A percentile compares a stretch with the other conserved stretches of the same genome.
Conservation (phyloP, 2,113 vertebrate species). For the Mirounga angustirostris region DNA sequence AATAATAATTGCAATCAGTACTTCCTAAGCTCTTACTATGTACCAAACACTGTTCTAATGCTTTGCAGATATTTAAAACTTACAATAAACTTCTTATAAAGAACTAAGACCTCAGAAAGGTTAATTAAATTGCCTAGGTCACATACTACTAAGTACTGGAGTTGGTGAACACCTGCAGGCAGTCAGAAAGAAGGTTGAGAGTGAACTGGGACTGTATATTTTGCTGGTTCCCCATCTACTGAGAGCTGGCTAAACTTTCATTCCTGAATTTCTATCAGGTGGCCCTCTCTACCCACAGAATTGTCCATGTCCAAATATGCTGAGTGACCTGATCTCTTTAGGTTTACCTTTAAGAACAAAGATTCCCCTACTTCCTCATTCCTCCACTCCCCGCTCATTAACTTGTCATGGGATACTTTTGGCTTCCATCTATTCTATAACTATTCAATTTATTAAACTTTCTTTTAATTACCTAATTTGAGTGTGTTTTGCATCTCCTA, state of each 20-base stretch:
- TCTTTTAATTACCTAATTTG: neutral
- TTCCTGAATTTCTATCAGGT: neutral
- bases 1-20: neutral
- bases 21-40: neutral
- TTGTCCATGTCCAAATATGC: neutral
- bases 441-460: neutral
- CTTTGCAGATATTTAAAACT: neutral
- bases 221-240: neutral
- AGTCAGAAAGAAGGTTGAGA: neutral
- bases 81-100: neutral
- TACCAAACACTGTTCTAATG: neutral
- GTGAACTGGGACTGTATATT: accelerated
- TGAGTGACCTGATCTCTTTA: neutral
- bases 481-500: neutral
- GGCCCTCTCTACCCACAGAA: accelerated
- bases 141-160: neutral
- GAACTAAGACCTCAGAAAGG: neutral
- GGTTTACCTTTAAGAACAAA: neutral
- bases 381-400: accelerated
- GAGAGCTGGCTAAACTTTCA: neutral
- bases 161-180: neutral
- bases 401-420: neutral
- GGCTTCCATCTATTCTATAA: neutral
- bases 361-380: neutral
- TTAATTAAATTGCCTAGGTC: neutral